These are phyloP conservation scores for Sceloporus tristichus DNA, from an alignment of 2,113 vertebrate species.

Conservation along the genomic window DNA sequence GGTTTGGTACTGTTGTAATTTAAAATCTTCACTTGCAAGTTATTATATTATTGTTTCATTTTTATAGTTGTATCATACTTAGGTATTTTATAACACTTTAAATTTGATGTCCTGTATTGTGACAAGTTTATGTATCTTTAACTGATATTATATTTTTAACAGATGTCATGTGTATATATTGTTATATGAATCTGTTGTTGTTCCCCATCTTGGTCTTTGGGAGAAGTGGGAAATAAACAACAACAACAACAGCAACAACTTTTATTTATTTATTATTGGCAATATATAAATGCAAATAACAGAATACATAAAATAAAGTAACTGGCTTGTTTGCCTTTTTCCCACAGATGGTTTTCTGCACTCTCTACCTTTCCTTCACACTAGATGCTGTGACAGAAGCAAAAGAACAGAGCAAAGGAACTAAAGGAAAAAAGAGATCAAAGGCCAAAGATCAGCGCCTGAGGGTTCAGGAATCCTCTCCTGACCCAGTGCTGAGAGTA, in stretches of 20 bases:
- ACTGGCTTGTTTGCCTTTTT: background rate
- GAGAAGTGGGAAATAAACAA: no score
- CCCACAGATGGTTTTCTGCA: slow-evolving; percentile 75
- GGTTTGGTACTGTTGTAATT: background rate
- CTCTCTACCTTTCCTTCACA: slow-evolving; percentile 72
- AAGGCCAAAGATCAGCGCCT: slow-evolving; percentile 44
- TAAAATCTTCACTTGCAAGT: background rate
- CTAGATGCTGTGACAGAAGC: slow-evolving; percentile 51
- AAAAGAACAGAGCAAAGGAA: slow-evolving; percentile 66
- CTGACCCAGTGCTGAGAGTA: slow-evolving; percentile 65
- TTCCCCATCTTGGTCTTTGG: no score
- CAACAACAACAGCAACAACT: no score
- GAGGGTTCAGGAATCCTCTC: slow-evolving; percentile 57
- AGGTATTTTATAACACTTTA: background rate
- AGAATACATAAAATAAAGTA: background rate
- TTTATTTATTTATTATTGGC: background rate
- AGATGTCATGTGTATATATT: no score
- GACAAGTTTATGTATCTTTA: no score
- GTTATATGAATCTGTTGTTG: no score
- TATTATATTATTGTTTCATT: background rate
- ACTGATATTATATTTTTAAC: no score
- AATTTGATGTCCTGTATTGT: no score
- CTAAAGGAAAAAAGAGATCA: slow-evolving; percentile 73
- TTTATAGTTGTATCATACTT: background rate
- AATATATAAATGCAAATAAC: background rate